These are phyloP conservation scores for Pyrrhia umbra DNA, from an alignment of 2,888 invertebrate species.

Conservation along the genomic window DNA sequence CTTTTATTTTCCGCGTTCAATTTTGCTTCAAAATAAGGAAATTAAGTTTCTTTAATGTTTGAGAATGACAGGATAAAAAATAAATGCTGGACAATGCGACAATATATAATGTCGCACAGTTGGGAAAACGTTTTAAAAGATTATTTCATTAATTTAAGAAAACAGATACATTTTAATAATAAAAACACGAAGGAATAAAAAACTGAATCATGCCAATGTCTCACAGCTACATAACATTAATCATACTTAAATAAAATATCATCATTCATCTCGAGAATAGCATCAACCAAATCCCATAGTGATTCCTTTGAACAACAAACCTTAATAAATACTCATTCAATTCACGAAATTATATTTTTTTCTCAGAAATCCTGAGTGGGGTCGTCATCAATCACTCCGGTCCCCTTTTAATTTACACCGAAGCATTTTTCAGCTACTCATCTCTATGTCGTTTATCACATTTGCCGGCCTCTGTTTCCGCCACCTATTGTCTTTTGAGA, in stretches of 20 bases:
- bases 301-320: conserved; percentile 53
- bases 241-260: conserved; percentile 45
- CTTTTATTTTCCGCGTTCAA: conserved; percentile 34
- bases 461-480: conserved; percentile 68
- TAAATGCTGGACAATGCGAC: neutral
- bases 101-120: neutral
- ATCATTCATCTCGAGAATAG: conserved; percentile 54
- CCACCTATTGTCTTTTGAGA: conserved; percentile 78
- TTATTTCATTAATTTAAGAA: neutral
- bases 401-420: conserved; percentile 80
- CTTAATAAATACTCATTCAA: conserved; percentile 67
- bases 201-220: neutral
- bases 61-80: neutral
- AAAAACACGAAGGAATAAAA: neutral
- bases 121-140: neutral
- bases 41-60: conserved; percentile 28
- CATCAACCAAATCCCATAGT: conserved; percentile 51
- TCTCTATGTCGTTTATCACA: conserved; percentile 82
- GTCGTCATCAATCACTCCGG: conserved; percentile 76
- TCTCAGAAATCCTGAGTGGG: conserved; percentile 59
- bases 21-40: conserved; percentile 27
- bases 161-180: neutral
- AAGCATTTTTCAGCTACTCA: conserved; percentile 80
- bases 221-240: conserved; percentile 24
- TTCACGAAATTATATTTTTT: conserved; percentile 70